Evolutionary conservation across 2,888 invertebrate species (phyloP).

Genomic region (Megaustenia siamemsis): DNA sequence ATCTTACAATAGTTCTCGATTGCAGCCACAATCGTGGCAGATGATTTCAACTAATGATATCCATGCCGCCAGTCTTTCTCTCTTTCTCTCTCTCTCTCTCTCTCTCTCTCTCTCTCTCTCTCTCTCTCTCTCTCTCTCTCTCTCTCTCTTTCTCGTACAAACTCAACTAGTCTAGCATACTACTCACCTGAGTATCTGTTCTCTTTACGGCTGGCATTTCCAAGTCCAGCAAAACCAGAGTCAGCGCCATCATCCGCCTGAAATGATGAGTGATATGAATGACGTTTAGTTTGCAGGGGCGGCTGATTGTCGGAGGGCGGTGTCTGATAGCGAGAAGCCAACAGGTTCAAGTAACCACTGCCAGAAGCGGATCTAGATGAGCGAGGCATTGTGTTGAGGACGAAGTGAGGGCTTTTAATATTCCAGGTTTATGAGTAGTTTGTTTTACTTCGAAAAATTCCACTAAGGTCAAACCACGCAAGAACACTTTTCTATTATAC

Average conservation of each 20-base stretch:
- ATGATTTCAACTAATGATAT: too few relatives aligned
- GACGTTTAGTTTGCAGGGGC: conserved; percentile 5
- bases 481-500: neutral
- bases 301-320: neutral
- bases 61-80: too few relatives aligned
- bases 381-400: conserved; percentile 2
- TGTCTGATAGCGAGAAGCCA: conserved; percentile 41
- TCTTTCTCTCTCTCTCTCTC: too few relatives aligned
- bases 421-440: neutral
- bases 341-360: conserved; percentile 46
- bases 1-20: too few relatives aligned
- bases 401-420: neutral
- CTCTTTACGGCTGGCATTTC: neutral
- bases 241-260: conserved; percentile 47
- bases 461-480: too few relatives aligned
- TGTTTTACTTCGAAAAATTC: too few relatives aligned
- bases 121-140: neutral
- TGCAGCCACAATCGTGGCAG: too few relatives aligned
- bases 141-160: too few relatives aligned
- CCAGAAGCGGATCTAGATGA: conserved; percentile 43
- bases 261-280: conserved; percentile 50
- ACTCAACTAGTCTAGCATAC: too few relatives aligned
- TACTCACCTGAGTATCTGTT: conserved; percentile 42
- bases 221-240: conserved; percentile 14
- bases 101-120: too few relatives aligned